Conservation (phyloP, 2,888 invertebrate genomes). For the Barypeithes pellucidus region DNA sequence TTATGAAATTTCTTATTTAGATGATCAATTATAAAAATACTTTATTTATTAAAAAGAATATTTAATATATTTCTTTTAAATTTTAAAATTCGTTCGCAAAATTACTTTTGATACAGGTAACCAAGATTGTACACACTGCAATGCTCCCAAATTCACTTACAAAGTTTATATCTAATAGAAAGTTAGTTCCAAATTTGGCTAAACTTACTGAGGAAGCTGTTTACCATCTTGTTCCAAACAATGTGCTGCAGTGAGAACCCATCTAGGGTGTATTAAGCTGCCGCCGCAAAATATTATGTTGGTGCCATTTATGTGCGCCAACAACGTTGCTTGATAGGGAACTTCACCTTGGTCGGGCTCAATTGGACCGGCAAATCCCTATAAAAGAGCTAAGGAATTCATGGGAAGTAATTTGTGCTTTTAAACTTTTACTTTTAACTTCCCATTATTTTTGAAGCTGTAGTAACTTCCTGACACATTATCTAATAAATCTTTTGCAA, state of each 20-base stretch:
- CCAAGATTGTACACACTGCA: constrained; percentile 14
- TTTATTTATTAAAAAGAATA: too few relatives aligned
- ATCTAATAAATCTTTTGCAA: too few relatives aligned
- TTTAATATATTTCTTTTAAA: too few relatives aligned
- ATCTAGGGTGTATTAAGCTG: constrained; percentile 67
- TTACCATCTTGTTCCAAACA: constrained; percentile 67
- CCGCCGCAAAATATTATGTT: constrained; percentile 68
- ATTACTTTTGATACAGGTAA: not conserved
- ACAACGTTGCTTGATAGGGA: constrained; percentile 67
- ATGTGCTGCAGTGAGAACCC: constrained; percentile 69
- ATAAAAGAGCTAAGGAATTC: constrained; percentile 39
- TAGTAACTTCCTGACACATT: too few relatives aligned
- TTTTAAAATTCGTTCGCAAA: too few relatives aligned
- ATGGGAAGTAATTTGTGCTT: not conserved
- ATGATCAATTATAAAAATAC: too few relatives aligned
- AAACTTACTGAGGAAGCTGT: constrained; percentile 64
- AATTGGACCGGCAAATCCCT: constrained; percentile 62
- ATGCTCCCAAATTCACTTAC: constrained; percentile 35
- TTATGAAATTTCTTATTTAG: too few relatives aligned
- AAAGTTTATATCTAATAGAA: constrained; percentile 47
- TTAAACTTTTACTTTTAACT: not conserved
- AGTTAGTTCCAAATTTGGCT: constrained; percentile 41
- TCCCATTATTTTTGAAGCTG: too few relatives aligned
- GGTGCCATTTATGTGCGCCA: constrained; percentile 60
- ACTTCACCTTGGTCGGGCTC: constrained; percentile 66